Percentiles rank a stretch among this genome's conserved stretches.
Evolutionary conservation across 1,140 invertebrate genomes (phyloP).

Genomic region (Antheraea mylitta): DNA sequence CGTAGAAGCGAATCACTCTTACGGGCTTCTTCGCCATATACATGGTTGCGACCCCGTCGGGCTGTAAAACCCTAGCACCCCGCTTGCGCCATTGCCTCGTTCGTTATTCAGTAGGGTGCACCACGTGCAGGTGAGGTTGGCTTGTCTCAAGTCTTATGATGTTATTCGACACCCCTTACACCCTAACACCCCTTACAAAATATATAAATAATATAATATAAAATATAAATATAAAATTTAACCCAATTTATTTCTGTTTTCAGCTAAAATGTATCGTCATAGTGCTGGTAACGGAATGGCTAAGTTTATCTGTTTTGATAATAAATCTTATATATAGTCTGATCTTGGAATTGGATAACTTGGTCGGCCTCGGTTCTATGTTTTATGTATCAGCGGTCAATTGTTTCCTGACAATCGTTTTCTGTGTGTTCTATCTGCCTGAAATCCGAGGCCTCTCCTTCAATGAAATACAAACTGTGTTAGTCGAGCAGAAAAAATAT

Average conservation of each 20-base stretch:
- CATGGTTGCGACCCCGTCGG: too few relatives aligned
- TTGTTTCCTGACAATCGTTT: slow-evolving; percentile 69
- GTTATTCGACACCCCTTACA: too few relatives aligned
- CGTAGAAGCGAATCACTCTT: too few relatives aligned
- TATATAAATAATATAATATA: too few relatives aligned
- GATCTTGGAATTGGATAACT: slow-evolving; percentile 39
- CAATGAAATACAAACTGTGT: slow-evolving; percentile 76
- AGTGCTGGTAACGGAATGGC: slow-evolving; percentile 48
- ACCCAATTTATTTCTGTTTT: background rate
- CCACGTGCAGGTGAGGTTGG: too few relatives aligned
- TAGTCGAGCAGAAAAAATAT: slow-evolving; percentile 8
- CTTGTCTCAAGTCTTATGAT: too few relatives aligned
- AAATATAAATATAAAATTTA: too few relatives aligned
- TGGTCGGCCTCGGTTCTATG: slow-evolving; percentile 72
- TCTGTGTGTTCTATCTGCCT: slow-evolving; percentile 80
- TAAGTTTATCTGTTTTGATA: slow-evolving; percentile 51
- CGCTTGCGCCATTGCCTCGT: too few relatives aligned
- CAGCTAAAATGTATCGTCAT: slow-evolving; percentile 54
- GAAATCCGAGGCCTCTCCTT: slow-evolving; percentile 84
- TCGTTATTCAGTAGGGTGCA: too few relatives aligned
- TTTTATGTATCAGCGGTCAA: slow-evolving; percentile 76
- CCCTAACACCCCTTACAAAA: too few relatives aligned
- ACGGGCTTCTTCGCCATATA: too few relatives aligned
- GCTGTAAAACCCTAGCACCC: too few relatives aligned
- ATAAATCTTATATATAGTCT: slow-evolving; percentile 56